These are phyloP conservation scores for Furnarius figulus DNA, from an alignment of 2,113 vertebrate species.

Conservation along the genomic window DNA sequence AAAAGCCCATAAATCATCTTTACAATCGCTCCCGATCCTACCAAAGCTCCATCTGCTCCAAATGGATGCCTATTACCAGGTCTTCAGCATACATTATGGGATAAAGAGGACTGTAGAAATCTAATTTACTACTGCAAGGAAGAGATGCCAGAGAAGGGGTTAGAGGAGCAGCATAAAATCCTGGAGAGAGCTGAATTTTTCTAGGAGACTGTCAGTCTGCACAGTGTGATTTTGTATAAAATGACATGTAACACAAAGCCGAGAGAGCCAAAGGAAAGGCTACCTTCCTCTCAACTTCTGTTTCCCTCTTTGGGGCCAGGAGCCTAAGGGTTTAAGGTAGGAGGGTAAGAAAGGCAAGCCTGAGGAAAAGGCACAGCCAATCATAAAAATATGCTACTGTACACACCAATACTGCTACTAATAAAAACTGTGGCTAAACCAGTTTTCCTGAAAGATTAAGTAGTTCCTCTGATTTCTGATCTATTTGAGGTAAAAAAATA, in stretches of 20 bases:
- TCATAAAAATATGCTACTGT: neutral
- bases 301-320: neutral
- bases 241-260: neutral
- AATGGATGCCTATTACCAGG: neutral
- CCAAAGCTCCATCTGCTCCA: neutral
- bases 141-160: neutral
- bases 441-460: neutral
- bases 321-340: neutral
- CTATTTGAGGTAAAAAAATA: neutral
- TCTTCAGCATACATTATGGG: conserved; percentile 4
- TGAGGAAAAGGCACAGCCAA: neutral
- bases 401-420: neutral
- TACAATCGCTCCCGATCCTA: neutral
- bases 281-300: neutral
- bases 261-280: neutral
- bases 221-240: neutral
- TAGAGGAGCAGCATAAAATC: neutral
- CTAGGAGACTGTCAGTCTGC: neutral
- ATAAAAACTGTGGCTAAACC: neutral
- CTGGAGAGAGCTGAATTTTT: neutral
- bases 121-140: neutral
- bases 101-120: conserved; percentile 27
- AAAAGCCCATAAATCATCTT: conserved; percentile 23
- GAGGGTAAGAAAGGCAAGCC: neutral
- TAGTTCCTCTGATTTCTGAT: neutral